phyloP scores from a whole-genome alignment of 2,888 invertebrate genomes.

The Lasioglossum villosulum region DNA sequence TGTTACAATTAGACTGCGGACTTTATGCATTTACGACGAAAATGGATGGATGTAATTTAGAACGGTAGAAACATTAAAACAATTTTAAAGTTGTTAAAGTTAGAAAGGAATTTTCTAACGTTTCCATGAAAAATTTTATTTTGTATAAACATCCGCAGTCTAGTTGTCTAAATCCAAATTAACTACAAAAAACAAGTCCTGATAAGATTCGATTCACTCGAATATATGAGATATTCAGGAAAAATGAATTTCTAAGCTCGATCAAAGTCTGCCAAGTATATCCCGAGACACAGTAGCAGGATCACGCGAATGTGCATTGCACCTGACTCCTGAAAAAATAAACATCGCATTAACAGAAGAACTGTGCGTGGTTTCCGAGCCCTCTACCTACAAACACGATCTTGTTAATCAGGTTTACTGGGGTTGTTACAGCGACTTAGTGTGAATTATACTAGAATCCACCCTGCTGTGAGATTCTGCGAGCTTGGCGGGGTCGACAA shows the following conservation, averaged over 20 bases:
- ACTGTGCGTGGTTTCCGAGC: background rate
- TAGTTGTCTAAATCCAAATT: background rate
- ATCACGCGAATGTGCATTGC: background rate
- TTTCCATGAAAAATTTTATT: too few species aligned
- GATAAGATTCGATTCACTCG: too few species aligned
- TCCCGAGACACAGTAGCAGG: background rate
- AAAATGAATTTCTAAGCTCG: background rate
- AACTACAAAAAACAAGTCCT: background rate
- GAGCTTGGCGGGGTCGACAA: background rate
- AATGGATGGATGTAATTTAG: too few species aligned
- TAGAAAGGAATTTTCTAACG: too few species aligned
- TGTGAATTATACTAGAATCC: background rate
- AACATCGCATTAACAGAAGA: slow-evolving; percentile 29
- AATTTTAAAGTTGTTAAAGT: too few species aligned
- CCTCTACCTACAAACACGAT: background rate
- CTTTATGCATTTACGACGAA: too few species aligned
- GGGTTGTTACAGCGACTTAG: background rate
- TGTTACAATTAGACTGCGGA: background rate
- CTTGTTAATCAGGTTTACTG: slow-evolving; percentile 5
- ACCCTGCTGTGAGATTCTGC: background rate
- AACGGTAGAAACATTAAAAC: too few species aligned
- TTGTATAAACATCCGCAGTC: too few species aligned
- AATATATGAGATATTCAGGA: background rate
- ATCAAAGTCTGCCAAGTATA: slow-evolving; percentile 3
- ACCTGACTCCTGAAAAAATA: slow-evolving; percentile 43